Conservation (phyloP, 2,797 vertebrate genomes). For the Bovichtus variegatus region DNA sequence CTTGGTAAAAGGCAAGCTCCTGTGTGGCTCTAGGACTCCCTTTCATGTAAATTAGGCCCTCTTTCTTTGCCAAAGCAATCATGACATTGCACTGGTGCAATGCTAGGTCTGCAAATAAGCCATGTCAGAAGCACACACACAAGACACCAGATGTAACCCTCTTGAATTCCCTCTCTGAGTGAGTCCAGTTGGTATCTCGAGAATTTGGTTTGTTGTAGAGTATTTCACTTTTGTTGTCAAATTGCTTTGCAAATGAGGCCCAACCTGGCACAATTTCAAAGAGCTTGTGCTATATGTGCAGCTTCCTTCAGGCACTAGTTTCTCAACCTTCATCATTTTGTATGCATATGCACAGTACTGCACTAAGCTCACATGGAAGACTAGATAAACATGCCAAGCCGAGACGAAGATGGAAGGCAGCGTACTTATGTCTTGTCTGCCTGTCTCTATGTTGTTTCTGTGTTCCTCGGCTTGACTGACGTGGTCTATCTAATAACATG, state of each 20-base stretch:
- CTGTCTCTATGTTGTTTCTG: conserved; percentile 73
- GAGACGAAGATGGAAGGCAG: conserved; percentile 73
- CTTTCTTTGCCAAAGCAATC: conserved; percentile 78
- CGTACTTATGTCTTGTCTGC: conserved; percentile 76
- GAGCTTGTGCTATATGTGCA: conserved; percentile 72
- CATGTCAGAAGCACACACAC: conserved; percentile 64
- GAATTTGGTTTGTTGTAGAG: conserved; percentile 76
- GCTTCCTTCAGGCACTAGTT: conserved; percentile 77
- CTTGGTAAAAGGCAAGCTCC: conserved; percentile 77
- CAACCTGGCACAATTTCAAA: conserved; percentile 81
- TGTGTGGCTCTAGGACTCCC: conserved; percentile 66
- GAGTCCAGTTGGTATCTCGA: conserved; percentile 68
- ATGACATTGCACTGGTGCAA: conserved; percentile 77
- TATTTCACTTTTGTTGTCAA: conserved; percentile 81
- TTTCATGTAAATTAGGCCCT: conserved; percentile 76
- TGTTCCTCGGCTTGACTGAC: conserved; percentile 82
- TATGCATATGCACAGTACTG: conserved; percentile 76
- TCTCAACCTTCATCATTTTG: conserved; percentile 76
- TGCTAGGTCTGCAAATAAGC: conserved; percentile 71
- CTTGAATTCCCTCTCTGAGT: conserved; percentile 58
- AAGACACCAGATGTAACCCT: conserved; percentile 60
- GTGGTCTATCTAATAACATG: conserved; percentile 81
- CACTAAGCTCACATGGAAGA: conserved; percentile 77
- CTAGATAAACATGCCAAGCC: conserved; percentile 82
- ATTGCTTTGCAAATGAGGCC: conserved; percentile 83